Percentiles rank a stretch among this genome's conserved stretches.
phyloP scores from a whole-genome alignment of 53 echinoderm and acorn worm genomes.

The Holothuria leucospilota region DNA sequence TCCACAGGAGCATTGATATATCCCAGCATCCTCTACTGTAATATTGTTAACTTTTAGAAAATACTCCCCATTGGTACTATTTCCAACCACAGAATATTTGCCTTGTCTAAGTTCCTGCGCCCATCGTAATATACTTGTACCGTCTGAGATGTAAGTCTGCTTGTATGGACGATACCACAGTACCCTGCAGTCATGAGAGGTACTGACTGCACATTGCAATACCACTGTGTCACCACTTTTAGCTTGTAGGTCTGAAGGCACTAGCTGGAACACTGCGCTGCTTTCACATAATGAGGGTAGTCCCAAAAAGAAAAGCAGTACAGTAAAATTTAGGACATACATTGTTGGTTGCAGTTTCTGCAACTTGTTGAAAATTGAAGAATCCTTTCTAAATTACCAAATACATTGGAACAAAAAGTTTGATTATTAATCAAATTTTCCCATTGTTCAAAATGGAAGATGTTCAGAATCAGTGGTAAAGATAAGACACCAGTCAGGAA shows the following conservation, averaged over 20 bases:
- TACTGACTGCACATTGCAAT: slow-evolving; percentile 59
- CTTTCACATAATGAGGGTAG: too few relatives aligned
- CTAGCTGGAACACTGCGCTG: background rate
- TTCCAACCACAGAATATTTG: slow-evolving; percentile 70
- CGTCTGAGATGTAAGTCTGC: slow-evolving; percentile 67
- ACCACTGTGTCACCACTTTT: slow-evolving; percentile 58
- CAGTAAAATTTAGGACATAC: too few relatives aligned
- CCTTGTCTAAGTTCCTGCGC: slow-evolving; percentile 11
- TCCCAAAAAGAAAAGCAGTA: too few relatives aligned
- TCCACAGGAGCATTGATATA: slow-evolving; percentile 80
- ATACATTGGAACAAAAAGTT: too few relatives aligned
- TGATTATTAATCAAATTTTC: too few relatives aligned
- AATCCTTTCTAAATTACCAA: too few relatives aligned
- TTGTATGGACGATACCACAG: slow-evolving; percentile 78
- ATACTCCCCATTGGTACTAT: slow-evolving; percentile 65
- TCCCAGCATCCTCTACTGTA: slow-evolving; percentile 63
- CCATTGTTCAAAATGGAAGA: too few relatives aligned
- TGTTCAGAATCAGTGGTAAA: too few relatives aligned
- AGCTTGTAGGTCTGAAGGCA: slow-evolving; percentile 40
- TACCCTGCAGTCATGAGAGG: slow-evolving; percentile 52
- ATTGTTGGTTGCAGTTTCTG: too few relatives aligned
- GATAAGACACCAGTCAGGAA: too few relatives aligned
- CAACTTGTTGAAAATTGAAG: too few relatives aligned
- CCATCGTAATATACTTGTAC: slow-evolving; percentile 29
- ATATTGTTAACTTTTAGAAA: slow-evolving; percentile 66